Evolutionary conservation across 2,113 vertebrate species (phyloP).

Genomic region (Azemiops feae): DNA sequence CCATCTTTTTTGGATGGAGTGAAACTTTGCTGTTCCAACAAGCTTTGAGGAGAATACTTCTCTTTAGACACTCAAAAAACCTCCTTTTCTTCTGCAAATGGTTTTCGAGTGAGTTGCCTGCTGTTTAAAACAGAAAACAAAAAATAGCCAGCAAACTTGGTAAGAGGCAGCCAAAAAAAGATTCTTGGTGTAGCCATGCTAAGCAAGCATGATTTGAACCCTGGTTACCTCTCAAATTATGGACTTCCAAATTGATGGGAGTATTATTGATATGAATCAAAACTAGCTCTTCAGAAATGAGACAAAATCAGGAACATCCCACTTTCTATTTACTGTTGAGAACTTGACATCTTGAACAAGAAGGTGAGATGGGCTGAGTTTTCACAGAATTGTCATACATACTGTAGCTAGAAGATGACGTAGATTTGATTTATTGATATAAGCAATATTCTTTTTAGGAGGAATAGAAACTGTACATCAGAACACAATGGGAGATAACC

Average conservation of each 20-base stretch:
- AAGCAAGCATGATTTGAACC: background rate
- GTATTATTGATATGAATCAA: slow-evolving; percentile 1
- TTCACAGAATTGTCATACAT: background rate
- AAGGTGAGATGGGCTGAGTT: background rate
- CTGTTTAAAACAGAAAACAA: background rate
- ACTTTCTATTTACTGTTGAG: background rate
- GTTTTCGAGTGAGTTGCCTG: background rate
- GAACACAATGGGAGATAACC: background rate
- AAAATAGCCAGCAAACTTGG: background rate
- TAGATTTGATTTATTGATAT: background rate
- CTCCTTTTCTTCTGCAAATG: background rate
- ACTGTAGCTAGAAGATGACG: background rate
- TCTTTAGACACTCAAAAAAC: background rate
- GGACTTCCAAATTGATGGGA: background rate
- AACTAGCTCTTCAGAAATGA: slow-evolving; percentile 23
- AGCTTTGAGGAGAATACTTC: background rate
- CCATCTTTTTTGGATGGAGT: background rate
- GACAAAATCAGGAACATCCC: background rate
- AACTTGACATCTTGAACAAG: background rate
- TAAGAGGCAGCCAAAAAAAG: background rate
- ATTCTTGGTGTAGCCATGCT: background rate
- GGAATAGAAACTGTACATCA: background rate
- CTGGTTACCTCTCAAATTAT: background rate
- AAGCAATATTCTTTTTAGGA: background rate
- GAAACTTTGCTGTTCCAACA: background rate